Conservation (phyloP, 2,797 vertebrate species). For the Coluber constrictor region DNA sequence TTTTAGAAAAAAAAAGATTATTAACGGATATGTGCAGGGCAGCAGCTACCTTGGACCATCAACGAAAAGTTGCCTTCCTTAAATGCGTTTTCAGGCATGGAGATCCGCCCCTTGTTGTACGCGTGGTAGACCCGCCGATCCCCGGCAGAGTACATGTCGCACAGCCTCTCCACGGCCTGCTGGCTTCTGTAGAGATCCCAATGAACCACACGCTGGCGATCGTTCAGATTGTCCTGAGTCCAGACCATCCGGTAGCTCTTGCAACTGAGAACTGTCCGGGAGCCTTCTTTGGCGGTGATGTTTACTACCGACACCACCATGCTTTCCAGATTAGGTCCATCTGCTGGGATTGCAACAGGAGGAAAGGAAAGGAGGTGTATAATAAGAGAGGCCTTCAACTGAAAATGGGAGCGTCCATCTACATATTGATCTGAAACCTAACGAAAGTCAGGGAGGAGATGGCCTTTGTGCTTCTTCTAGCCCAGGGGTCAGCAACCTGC, state of each 20-base stretch:
- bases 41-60: constrained; percentile 80
- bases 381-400: too few relatives aligned
- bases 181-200: constrained; percentile 81
- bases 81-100: constrained; percentile 80
- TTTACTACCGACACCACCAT: constrained; percentile 81
- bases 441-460: neutral
- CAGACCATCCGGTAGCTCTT: constrained; percentile 89
- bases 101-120: constrained; percentile 81
- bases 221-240: constrained; percentile 85
- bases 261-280: constrained; percentile 79
- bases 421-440: neutral
- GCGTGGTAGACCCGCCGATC: constrained; percentile 84
- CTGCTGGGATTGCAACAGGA: constrained; percentile 53
- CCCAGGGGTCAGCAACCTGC: too few relatives aligned
- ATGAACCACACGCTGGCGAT: constrained; percentile 92
- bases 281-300: constrained; percentile 75
- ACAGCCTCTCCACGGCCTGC: constrained; percentile 73
- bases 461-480: neutral
- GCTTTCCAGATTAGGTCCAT: constrained; percentile 66
- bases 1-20: neutral
- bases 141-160: constrained; percentile 90
- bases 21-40: neutral
- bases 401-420: neutral
- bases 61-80: constrained; percentile 93
- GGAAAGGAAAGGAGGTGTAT: neutral